These are phyloP conservation scores for Nomada goodeniana DNA, from an alignment of 2,888 invertebrate species.

Conservation along the genomic window DNA sequence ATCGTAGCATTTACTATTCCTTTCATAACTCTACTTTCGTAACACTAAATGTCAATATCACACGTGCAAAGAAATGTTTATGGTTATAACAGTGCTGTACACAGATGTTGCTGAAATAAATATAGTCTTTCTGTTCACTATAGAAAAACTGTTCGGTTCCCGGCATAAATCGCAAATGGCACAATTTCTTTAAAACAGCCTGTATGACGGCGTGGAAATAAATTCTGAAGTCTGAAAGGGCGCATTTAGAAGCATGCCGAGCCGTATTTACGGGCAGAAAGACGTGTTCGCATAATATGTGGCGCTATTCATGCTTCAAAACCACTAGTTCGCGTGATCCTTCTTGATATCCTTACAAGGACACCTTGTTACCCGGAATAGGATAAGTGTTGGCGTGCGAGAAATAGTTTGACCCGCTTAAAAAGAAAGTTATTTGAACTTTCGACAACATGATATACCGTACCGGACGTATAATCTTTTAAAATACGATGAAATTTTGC, in stretches of 20 bases:
- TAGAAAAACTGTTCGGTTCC: not conserved
- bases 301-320: conserved; percentile 44
- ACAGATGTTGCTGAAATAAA: no score
- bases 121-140: not conserved
- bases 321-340: conserved; percentile 60
- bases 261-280: conserved; percentile 33
- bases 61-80: no score
- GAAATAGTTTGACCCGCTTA: conserved; percentile 34
- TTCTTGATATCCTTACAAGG: conserved; percentile 57
- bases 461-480: not conserved
- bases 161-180: not conserved
- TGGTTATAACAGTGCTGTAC: no score
- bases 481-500: not conserved
- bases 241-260: conserved; percentile 2
- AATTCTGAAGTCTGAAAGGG: conserved; percentile 18
- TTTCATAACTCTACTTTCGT: no score
- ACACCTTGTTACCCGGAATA: conserved; percentile 44
- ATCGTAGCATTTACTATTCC: no score
- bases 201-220: conserved; percentile 7
- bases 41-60: no score
- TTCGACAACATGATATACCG: conserved; percentile 20
- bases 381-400: conserved; percentile 54
- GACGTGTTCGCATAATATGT: conserved; percentile 37
- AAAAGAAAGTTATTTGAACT: conserved; percentile 44
- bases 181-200: not conserved